phyloP scores from a whole-genome alignment of 1,140 invertebrate species.

The Cheumatopsyche charites region DNA sequence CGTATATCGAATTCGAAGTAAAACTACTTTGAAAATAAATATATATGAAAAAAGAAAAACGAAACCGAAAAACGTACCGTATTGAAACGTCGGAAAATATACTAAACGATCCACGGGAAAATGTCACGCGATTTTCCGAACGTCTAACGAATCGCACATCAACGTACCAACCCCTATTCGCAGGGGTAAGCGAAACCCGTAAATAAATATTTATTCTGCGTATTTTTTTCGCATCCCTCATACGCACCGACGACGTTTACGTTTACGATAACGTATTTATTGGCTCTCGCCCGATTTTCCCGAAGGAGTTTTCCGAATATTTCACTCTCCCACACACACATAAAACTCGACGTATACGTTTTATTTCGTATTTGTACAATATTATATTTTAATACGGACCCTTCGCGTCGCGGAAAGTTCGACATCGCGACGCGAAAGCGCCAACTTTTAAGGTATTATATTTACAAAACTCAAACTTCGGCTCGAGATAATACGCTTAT shows the following conservation, averaged over 20 bases:
- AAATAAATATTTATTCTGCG: constrained; percentile 16
- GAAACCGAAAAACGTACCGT: neutral
- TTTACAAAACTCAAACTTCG: constrained; percentile 40
- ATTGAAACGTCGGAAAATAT: neutral
- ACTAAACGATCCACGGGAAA: neutral
- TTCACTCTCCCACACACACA: neutral
- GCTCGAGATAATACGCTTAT: constrained; percentile 44
- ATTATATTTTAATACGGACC: neutral
- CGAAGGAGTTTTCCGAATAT: neutral
- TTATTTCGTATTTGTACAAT: neutral
- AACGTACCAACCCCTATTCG: neutral
- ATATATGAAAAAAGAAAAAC: too few species aligned
- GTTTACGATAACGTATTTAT: constrained; percentile 19
- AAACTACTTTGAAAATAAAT: too few species aligned
- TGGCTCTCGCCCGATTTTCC: constrained; percentile 17
- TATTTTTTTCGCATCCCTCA: constrained; percentile 6
- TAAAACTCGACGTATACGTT: neutral
- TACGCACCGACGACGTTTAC: neutral
- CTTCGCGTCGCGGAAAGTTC: neutral
- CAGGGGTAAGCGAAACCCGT: neutral
- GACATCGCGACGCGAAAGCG: neutral
- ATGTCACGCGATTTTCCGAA: neutral
- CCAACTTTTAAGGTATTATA: constrained; percentile 32
- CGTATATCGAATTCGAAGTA: too few species aligned
- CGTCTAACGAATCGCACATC: neutral